Evolutionary conservation across 2,888 invertebrate species (phyloP).

Genomic region (Scaptomyza caliginosa): DNA sequence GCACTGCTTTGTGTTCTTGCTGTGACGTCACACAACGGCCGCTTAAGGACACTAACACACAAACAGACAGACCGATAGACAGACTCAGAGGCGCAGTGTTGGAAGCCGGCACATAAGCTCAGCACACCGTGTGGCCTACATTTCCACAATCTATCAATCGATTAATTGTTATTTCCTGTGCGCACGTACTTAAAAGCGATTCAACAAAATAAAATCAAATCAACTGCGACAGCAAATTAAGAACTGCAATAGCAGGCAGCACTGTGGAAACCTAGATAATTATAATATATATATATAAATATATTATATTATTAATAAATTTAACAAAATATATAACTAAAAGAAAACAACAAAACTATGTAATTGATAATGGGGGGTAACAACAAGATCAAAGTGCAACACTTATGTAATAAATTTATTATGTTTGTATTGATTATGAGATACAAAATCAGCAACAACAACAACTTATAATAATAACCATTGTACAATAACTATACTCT

Average conservation of each 20-base stretch:
- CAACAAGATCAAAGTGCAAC: conserved; percentile 16
- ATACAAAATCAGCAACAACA: conserved; percentile 24
- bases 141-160: conserved; percentile 42
- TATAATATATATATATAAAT: conserved; percentile 43
- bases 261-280: conserved; percentile 73
- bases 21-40: conserved; percentile 23
- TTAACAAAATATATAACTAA: conserved; percentile 45
- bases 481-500: conserved; percentile 61
- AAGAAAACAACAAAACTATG: conserved; percentile 24
- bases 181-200: conserved; percentile 69
- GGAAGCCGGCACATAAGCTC: conserved; percentile 39
- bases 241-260: conserved; percentile 44
- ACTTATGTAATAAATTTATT: conserved; percentile 55
- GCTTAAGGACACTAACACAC: conserved; percentile 16
- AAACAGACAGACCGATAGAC: conserved; percentile 8
- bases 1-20: conserved; percentile 5
- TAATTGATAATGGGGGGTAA: conserved; percentile 28
- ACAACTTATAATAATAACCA: conserved; percentile 46
- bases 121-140: conserved; percentile 56
- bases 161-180: conserved; percentile 72
- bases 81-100: conserved; percentile 16
- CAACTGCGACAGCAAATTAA: conserved; percentile 34
- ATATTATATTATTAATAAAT: conserved; percentile 33
- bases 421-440: conserved; percentile 45
- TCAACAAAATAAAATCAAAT: conserved; percentile 20